These are phyloP conservation scores for Odocoileus hemionus DNA, from an alignment of 2,113 vertebrate genomes.

Conservation along the genomic window DNA sequence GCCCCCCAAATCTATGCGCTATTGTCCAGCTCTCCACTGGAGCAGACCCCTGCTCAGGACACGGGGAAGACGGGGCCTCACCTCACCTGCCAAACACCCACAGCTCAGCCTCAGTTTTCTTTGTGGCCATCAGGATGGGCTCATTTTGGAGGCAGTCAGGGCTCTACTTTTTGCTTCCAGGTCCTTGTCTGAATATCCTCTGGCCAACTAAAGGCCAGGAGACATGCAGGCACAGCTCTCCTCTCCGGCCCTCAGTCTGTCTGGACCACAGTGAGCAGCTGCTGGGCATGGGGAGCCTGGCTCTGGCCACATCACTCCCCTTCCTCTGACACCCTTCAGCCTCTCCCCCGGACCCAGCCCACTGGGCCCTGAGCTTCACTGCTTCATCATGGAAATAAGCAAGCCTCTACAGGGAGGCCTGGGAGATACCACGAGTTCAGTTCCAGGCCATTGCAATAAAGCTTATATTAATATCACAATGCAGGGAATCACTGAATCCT, in stretches of 20 bases:
- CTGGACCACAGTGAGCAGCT: background rate
- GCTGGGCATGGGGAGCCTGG: background rate
- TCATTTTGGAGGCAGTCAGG: background rate
- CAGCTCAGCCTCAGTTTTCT: no score
- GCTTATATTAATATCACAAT: background rate
- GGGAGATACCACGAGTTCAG: background rate
- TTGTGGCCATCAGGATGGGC: background rate
- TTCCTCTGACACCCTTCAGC: no score
- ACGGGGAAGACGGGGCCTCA: background rate
- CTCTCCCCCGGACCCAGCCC: background rate
- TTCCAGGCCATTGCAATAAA: background rate
- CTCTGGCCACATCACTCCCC: background rate
- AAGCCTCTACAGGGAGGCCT: background rate
- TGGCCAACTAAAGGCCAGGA: background rate
- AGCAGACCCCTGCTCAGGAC: background rate
- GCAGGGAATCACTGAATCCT: background rate
- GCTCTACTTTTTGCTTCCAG: background rate
- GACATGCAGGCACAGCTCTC: background rate
- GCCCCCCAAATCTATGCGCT: accelerated
- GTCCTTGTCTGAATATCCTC: background rate
- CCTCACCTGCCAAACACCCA: no score
- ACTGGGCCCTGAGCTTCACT: background rate
- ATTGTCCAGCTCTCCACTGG: background rate
- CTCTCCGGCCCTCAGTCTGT: background rate
- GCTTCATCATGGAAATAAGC: background rate